Conservation (phyloP, 2,888 invertebrate genomes). For the Empis livida region DNA sequence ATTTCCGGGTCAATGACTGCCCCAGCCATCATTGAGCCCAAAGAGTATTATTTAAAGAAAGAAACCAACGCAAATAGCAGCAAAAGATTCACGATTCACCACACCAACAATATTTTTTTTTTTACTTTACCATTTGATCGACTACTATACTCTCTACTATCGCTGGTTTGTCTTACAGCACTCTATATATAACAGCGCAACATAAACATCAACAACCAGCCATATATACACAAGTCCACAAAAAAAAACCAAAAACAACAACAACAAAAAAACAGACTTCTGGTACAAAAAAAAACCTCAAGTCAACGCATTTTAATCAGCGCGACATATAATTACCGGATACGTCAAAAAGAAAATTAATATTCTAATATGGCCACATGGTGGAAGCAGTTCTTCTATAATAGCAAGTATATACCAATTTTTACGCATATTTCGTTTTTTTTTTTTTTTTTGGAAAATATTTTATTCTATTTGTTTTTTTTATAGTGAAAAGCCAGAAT, state of each 20-base stretch:
- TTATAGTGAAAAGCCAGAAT: no score
- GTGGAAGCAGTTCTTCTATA: no score
- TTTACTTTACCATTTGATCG: not conserved
- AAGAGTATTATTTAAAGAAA: no score
- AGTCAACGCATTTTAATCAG: slow-evolving; percentile 34
- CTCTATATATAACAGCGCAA: not conserved
- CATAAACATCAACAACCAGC: not conserved
- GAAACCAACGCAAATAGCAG: not conserved
- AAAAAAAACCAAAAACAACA: not conserved
- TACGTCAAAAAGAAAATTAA: slow-evolving; percentile 17
- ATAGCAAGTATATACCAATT: no score
- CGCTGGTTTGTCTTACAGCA: slow-evolving; percentile 4
- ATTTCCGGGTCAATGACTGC: slow-evolving; percentile 36
- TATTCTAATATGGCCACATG: not conserved
- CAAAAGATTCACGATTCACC: not conserved
- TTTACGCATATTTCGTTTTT: no score
- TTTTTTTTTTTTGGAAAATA: no score
- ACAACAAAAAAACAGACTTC: no score
- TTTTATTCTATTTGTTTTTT: no score
- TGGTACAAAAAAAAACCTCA: no score
- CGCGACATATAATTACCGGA: slow-evolving; percentile 36
- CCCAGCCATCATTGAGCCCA: no score
- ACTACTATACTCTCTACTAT: slow-evolving; percentile 9
- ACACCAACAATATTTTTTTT: not conserved
- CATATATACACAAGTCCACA: not conserved